phyloP scores from a whole-genome alignment of 2,797 vertebrate species.

The Sebastes steindachneri region DNA sequence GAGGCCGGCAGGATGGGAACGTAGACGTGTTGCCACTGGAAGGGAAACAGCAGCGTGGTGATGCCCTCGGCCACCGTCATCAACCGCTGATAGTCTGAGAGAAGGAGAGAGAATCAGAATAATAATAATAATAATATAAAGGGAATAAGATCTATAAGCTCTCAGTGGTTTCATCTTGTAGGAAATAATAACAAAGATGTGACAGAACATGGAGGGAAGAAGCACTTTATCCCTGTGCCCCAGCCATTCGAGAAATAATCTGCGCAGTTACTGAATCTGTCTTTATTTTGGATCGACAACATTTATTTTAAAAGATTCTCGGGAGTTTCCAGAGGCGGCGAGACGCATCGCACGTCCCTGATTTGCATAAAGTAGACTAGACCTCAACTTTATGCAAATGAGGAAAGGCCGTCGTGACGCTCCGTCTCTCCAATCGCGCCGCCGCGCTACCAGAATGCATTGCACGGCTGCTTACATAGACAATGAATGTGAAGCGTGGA shows the following conservation, averaged over 20 bases:
- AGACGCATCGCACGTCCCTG: fast-evolving
- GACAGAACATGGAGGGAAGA: neutral
- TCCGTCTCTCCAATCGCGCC: too few species aligned
- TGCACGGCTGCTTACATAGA: too few species aligned
- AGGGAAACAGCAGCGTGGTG: conserved; percentile 92
- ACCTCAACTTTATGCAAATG: too few species aligned
- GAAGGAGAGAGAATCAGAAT: neutral
- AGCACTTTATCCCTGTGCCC: neutral
- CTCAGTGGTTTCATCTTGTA: neutral
- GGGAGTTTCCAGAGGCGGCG: too few species aligned
- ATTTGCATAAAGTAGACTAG: too few species aligned
- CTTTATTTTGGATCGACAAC: too few species aligned
- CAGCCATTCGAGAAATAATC: too few species aligned
- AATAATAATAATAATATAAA: too few species aligned
- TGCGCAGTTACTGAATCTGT: too few species aligned
- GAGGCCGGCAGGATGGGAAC: conserved; percentile 95
- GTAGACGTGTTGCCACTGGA: conserved; percentile 96
- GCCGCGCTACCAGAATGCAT: too few species aligned
- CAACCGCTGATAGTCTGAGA: conserved; percentile 90
- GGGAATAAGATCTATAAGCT: neutral
- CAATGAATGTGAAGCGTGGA: too few species aligned
- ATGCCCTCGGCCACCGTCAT: conserved; percentile 93
- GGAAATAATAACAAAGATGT: neutral
- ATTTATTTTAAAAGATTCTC: too few species aligned
- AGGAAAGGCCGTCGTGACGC: fast-evolving